These are phyloP conservation scores for Idaea straminata DNA, from an alignment of 2,888 invertebrate species.

Conservation along the genomic window DNA sequence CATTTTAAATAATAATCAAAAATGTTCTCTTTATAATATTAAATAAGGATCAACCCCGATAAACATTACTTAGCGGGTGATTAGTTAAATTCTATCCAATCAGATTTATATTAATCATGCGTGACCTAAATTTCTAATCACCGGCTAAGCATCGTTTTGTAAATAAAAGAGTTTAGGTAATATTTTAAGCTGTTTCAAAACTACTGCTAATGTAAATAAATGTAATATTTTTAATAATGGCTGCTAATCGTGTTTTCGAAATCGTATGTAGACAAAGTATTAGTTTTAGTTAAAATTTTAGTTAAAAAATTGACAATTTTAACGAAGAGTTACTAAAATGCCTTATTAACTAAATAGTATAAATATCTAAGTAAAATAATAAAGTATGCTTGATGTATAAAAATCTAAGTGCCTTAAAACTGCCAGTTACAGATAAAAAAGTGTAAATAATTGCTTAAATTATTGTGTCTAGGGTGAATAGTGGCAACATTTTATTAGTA, in stretches of 20 bases:
- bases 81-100: too few relatives aligned
- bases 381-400: background rate
- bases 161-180: background rate
- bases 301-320: background rate
- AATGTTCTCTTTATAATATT: too few relatives aligned
- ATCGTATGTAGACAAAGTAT: background rate
- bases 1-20: too few relatives aligned
- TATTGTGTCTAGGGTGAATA: conserved; percentile 29
- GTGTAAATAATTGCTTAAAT: conserved; percentile 53
- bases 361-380: conserved; percentile 25
- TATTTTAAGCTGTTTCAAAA: background rate
- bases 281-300: background rate
- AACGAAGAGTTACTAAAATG: background rate
- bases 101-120: too few relatives aligned
- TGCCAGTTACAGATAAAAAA: conserved; percentile 71
- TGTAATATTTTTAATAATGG: background rate
- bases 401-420: conserved; percentile 62
- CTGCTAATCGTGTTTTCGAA: background rate
- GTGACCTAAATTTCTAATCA: background rate
- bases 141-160: background rate
- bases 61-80: too few relatives aligned
- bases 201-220: background rate
- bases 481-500: background rate
- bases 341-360: conserved; percentile 9
- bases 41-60: too few relatives aligned